phyloP scores from a whole-genome alignment of 2,888 invertebrate species.

The Unio pictorum region DNA sequence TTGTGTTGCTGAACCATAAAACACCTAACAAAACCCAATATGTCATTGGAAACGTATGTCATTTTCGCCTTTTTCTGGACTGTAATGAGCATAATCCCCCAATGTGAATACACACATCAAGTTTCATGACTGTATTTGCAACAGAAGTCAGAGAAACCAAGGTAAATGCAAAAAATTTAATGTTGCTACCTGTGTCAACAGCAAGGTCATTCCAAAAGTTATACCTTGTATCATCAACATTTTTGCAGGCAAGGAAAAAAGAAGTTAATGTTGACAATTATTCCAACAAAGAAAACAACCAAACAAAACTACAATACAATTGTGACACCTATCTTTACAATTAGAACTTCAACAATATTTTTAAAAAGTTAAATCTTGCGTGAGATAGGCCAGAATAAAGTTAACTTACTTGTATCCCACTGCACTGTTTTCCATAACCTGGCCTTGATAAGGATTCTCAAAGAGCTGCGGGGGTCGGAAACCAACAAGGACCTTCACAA shows the following conservation, averaged over 20 bases:
- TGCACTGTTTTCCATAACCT: conserved; percentile 96
- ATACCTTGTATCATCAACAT: not conserved
- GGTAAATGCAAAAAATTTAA: not conserved
- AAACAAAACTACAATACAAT: too few species aligned
- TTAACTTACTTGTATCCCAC: conserved; percentile 91
- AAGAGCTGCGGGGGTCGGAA: conserved; percentile 98
- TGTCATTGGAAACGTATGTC: too few species aligned
- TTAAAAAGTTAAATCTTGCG: not conserved
- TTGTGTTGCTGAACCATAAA: too few species aligned
- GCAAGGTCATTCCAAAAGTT: not conserved
- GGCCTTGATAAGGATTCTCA: conserved; percentile 93
- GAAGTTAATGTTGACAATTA: too few species aligned
- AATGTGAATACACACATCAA: too few species aligned
- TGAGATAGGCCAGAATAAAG: not conserved
- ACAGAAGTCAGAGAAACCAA: too few species aligned
- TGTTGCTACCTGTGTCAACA: not conserved
- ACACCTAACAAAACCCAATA: too few species aligned
- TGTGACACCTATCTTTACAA: not conserved
- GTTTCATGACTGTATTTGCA: too few species aligned
- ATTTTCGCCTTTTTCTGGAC: too few species aligned
- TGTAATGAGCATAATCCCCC: too few species aligned
- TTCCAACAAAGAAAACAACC: too few species aligned
- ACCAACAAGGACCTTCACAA: conserved; percentile 88
- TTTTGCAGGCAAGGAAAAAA: not conserved
- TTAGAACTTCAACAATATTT: not conserved